phyloP scores from a whole-genome alignment of 2,797 vertebrate genomes.

The Alosa sapidissima region DNA sequence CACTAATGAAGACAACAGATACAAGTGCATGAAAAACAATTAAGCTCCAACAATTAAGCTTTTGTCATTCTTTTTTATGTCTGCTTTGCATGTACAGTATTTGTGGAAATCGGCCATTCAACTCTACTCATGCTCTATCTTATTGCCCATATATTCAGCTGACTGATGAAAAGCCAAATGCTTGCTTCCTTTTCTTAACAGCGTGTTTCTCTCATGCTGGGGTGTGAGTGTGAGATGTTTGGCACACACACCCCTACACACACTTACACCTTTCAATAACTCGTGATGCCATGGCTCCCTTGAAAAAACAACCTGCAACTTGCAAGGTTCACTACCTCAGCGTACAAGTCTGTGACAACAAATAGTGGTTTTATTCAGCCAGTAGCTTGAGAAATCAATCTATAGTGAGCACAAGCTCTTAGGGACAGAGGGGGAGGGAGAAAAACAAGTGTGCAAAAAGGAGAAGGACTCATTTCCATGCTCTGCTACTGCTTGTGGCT shows the following conservation, averaged over 20 bases:
- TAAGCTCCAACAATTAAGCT: not conserved
- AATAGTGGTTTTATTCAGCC: not conserved
- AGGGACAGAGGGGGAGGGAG: conserved; percentile 18
- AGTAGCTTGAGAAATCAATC: not conserved
- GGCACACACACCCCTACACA: conserved; percentile 9
- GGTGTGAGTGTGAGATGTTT: conserved; percentile 7
- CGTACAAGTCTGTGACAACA: not conserved
- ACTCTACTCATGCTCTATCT: not conserved
- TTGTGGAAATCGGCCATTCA: not conserved
- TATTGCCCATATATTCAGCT: not conserved
- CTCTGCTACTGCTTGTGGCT: conserved; percentile 52
- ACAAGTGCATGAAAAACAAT: not conserved
- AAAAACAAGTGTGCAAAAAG: conserved; percentile 34
- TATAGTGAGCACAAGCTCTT: not conserved
- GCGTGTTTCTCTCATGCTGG: not conserved
- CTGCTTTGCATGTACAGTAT: not conserved
- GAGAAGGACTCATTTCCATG: conserved; percentile 62
- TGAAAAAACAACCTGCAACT: not conserved
- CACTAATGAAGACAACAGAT: not conserved
- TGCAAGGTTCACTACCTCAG: not conserved
- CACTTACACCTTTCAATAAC: conserved; percentile 19
- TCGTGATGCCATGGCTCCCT: not conserved
- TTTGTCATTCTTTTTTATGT: not conserved
- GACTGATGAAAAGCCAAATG: not conserved
- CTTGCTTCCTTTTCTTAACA: not conserved